phyloP scores from a whole-genome alignment of 2,113 vertebrate species.

The Hoplias malabaricus region DNA sequence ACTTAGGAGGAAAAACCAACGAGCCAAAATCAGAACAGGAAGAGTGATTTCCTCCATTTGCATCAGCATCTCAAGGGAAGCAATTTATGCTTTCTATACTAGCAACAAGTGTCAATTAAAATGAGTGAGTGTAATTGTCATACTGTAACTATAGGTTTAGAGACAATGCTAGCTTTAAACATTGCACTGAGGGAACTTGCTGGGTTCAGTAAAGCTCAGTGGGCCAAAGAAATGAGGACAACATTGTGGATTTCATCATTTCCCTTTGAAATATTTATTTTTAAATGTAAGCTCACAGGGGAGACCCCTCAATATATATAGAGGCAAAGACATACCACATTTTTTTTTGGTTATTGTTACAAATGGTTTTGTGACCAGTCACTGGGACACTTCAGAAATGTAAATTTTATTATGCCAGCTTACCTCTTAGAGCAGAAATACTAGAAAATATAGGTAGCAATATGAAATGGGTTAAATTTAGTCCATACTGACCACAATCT shows the following conservation, averaged over 20 bases:
- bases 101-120: conserved; percentile 42
- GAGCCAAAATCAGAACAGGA: conserved; percentile 38
- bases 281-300: neutral
- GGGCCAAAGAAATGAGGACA: neutral
- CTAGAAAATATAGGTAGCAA: too few species aligned
- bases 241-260: neutral
- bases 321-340: too few species aligned
- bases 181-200: neutral
- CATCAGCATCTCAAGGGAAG: conserved; percentile 26
- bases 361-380: too few species aligned
- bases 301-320: too few species aligned
- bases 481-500: too few species aligned
- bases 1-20: conserved; percentile 16
- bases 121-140: conserved; percentile 14
- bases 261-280: neutral
- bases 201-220: neutral
- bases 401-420: too few species aligned
- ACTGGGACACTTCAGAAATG: too few species aligned
- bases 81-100: conserved; percentile 29
- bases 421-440: too few species aligned
- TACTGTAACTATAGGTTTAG: conserved; percentile 6
- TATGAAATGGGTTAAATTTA: too few species aligned
- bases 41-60: conserved; percentile 18
- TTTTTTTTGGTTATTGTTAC: too few species aligned
- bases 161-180: neutral